Evolutionary conservation across 1,140 invertebrate genomes (phyloP).

Genomic region (Cotesia glomerata): DNA sequence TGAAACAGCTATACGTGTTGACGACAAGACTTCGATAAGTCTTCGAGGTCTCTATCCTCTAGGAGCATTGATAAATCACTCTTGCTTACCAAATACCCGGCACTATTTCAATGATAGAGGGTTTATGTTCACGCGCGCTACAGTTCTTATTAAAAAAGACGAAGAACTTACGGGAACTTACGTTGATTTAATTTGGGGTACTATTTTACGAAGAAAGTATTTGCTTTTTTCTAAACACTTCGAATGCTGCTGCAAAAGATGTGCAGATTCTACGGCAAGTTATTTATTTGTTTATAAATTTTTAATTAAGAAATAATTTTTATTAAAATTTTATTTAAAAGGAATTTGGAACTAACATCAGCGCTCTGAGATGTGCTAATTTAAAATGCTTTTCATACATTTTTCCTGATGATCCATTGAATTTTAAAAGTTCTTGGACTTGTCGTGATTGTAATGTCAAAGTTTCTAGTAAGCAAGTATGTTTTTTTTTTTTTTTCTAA

Average conservation of each 20-base stretch:
- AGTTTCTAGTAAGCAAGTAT: slow-evolving; percentile 45
- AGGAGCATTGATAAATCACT: slow-evolving; percentile 76
- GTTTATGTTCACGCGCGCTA: slow-evolving; percentile 70
- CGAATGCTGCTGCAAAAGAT: slow-evolving; percentile 73
- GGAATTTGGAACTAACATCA: slow-evolving; percentile 50
- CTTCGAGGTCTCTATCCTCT: slow-evolving; percentile 76
- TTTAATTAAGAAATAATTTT: no score
- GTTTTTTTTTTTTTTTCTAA: slow-evolving; percentile 12
- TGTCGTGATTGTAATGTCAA: slow-evolving; percentile 41
- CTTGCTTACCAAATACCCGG: slow-evolving; percentile 76
- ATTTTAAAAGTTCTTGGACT: slow-evolving; percentile 38
- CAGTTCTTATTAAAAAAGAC: slow-evolving; percentile 68
- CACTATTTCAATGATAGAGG: slow-evolving; percentile 69
- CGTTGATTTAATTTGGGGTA: slow-evolving; percentile 76
- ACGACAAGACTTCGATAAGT: slow-evolving; percentile 60
- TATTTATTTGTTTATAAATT: not conserved
- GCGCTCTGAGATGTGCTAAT: slow-evolving; percentile 47
- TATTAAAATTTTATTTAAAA: slow-evolving; percentile 20
- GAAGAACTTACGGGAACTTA: slow-evolving; percentile 77
- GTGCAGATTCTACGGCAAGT: slow-evolving; percentile 71
- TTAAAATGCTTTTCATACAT: slow-evolving; percentile 42
- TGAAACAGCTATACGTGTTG: slow-evolving; percentile 63
- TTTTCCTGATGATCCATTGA: slow-evolving; percentile 41
- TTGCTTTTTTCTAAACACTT: slow-evolving; percentile 78
- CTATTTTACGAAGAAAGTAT: slow-evolving; percentile 69